Conservation (phyloP, 2,797 vertebrate species). For the Acridotheres tristis region DNA sequence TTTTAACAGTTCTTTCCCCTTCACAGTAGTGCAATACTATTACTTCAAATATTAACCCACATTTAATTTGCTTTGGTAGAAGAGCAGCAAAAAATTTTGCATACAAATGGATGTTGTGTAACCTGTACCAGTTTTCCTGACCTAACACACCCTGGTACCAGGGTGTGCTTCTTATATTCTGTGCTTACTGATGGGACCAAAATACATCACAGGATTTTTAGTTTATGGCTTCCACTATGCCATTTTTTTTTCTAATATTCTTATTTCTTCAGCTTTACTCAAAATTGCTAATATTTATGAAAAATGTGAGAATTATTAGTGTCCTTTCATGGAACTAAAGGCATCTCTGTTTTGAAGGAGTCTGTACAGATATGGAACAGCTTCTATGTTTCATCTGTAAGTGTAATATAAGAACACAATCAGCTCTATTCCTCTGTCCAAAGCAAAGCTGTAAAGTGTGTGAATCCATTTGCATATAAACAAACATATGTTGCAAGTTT, state of each 20-base stretch:
- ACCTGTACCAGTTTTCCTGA: not conserved
- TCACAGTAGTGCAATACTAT: not conserved
- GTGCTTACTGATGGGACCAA: not conserved
- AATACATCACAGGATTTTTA: not conserved
- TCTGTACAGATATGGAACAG: not conserved
- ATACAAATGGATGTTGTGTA: not conserved
- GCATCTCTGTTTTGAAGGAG: not conserved
- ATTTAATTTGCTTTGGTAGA: not conserved
- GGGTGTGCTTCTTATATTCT: not conserved
- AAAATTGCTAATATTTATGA: not conserved
- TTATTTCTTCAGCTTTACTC: not conserved
- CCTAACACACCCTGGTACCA: not conserved
- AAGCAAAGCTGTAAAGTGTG: not conserved
- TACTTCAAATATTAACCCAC: not conserved
- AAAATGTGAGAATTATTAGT: not conserved
- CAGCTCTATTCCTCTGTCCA: not conserved
- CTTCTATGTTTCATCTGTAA: not conserved
- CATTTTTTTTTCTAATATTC: not conserved
- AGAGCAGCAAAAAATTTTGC: not conserved
- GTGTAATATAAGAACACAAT: not conserved
- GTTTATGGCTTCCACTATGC: not conserved
- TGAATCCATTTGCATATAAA: not conserved
- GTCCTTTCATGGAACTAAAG: not conserved
- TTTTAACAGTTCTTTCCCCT: not conserved
- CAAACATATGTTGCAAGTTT: not conserved